These are phyloP conservation scores for Hedya salicella DNA, from an alignment of 2,888 invertebrate species.

Conservation along the genomic window DNA sequence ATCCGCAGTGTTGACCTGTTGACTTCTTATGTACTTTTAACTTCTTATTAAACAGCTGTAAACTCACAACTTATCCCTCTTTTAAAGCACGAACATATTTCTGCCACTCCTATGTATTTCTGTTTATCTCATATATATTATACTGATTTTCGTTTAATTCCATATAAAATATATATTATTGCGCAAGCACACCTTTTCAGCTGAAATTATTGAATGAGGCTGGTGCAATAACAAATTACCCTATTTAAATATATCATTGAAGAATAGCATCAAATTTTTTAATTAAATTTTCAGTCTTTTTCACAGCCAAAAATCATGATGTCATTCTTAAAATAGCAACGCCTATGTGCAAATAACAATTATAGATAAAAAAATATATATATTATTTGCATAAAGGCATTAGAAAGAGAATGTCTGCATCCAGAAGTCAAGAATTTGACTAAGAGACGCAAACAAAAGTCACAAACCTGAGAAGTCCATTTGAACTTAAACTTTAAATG, in stretches of 20 bases:
- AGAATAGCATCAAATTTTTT: slow-evolving; percentile 55
- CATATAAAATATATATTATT: slow-evolving; percentile 37
- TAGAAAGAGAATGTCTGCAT: slow-evolving; percentile 19
- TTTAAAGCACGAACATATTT: slow-evolving; percentile 55
- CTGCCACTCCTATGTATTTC: slow-evolving; percentile 63
- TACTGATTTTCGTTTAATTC: slow-evolving; percentile 46
- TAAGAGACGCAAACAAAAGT: slow-evolving; percentile 20
- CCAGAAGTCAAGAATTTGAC: slow-evolving; percentile 31
- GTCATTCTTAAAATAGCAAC: slow-evolving; percentile 50
- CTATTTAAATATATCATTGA: slow-evolving; percentile 48
- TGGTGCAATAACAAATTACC: slow-evolving; percentile 38
- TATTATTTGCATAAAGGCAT: slow-evolving; percentile 35
- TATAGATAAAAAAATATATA: not conserved
- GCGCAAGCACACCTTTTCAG: slow-evolving; percentile 34
- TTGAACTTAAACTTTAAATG: not conserved
- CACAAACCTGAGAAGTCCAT: slow-evolving; percentile 29
- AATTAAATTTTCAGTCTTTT: slow-evolving; percentile 44
- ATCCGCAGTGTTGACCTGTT: slow-evolving; percentile 80
- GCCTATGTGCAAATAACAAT: slow-evolving; percentile 29
- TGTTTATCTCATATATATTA: slow-evolving; percentile 44
- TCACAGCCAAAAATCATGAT: slow-evolving; percentile 57
- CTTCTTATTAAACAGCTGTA: slow-evolving; percentile 66
- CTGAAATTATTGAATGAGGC: slow-evolving; percentile 1
- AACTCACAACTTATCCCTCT: slow-evolving; percentile 83
- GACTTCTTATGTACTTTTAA: slow-evolving; percentile 67